Base-by-base conservation (phyloP, 2,888 invertebrate species). In the Orthosia gracilis region DNA sequence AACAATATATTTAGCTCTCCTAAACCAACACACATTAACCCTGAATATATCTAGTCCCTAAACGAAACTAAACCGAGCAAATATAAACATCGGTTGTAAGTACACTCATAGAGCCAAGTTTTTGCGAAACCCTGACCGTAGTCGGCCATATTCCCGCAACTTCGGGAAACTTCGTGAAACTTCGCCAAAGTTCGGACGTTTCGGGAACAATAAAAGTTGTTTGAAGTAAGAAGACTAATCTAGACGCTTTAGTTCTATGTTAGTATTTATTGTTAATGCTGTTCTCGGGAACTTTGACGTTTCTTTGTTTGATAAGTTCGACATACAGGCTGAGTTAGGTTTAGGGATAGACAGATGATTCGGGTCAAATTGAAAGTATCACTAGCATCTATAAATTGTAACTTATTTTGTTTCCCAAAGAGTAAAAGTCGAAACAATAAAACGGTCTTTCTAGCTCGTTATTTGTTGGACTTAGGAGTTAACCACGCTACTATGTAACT, bases 211-310 rank as follows among this genome's bases (percentile, higher is more conserved):
- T 85, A 78, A 83, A 85, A 82, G 66, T 78, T 82, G 71, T 67
- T 67, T 75, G 69, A 73, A 82, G 84, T 82, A 74, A 52, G 40
- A 58, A 76, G 78, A 76, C 75, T 85, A 85, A 85, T 85, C 76
- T 81, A 76, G 71, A 71, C 71, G 67, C 66, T 74, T 82, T 61
- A 78, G 65, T 82, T 74, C 57, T 54, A 70, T 72, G 79, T 78
- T 64, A 82, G 83, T 78, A 82, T 82, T 82, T 82, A 82, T 82
- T 75, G 82, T 69, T 82, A 82, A 82, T 78, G 55, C 74, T 78
- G 62, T 78, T 82, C 62, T 67, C 69, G 52, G 66, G 31, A 74
- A 82, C 68, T 78, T 82, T 69, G 82, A 65, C 69, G 57, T 40
- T 63, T 72, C 62, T 55, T 69, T 72, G 55, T 69, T 64, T 73